These are phyloP conservation scores for Micropoecilia bifurca DNA, from an alignment of 2,797 vertebrate species.

Conservation along the genomic window DNA sequence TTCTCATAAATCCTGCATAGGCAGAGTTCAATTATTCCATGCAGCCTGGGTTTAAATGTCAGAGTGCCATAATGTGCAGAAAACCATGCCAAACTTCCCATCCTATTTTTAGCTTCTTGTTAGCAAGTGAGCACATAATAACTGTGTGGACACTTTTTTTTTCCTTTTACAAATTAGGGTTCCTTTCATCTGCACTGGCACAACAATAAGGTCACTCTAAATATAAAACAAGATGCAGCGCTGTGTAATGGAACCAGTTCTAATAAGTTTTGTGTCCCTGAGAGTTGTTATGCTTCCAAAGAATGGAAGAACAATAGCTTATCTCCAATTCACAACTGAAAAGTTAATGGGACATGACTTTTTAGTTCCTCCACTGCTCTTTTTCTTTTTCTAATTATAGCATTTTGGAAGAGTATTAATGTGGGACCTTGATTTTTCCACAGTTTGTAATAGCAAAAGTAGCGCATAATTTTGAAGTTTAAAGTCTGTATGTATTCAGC, in stretches of 20 bases:
- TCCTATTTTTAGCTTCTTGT: slow-evolving; percentile 44
- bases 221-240: slow-evolving; percentile 51
- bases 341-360: slow-evolving; percentile 3
- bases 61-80: slow-evolving; percentile 19
- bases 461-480: background rate
- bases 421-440: background rate
- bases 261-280: slow-evolving; percentile 17
- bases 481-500: background rate
- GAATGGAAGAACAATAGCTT: slow-evolving; percentile 15
- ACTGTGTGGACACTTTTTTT: slow-evolving; percentile 49
- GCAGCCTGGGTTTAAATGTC: slow-evolving; percentile 31
- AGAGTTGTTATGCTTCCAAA: slow-evolving; percentile 16
- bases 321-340: slow-evolving; percentile 5
- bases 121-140: slow-evolving; percentile 43
- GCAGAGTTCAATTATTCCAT: slow-evolving; percentile 21
- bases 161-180: slow-evolving; percentile 40
- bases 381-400: slow-evolving; percentile 8
- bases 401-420: too few relatives aligned
- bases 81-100: background rate
- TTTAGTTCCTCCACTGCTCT: slow-evolving; percentile 13
- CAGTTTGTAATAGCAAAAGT: background rate
- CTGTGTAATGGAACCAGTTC: slow-evolving; percentile 37
- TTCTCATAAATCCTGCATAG: slow-evolving; percentile 5
- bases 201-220: slow-evolving; percentile 58
- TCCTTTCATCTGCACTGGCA: slow-evolving; percentile 41